Evolutionary conservation across 2,113 vertebrate genomes (phyloP).

Genomic region (Microcebus murinus): DNA sequence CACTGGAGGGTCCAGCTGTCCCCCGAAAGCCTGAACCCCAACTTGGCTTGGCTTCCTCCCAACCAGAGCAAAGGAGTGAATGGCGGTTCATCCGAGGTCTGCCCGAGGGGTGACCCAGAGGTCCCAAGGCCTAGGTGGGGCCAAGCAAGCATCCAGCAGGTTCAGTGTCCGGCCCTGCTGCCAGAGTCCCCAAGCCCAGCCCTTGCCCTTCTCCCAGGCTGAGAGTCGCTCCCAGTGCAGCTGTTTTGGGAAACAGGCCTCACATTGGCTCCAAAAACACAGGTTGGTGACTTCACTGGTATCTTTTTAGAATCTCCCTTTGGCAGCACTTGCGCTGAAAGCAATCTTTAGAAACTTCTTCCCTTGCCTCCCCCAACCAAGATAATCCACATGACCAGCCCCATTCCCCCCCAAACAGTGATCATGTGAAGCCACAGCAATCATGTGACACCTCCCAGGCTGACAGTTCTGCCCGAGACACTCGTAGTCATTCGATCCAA

Average conservation of each 20-base stretch:
- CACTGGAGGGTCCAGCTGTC: not conserved
- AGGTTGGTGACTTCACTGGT: conserved; percentile 52
- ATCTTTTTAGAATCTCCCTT: conserved; percentile 65
- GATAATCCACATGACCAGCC: conserved; percentile 55
- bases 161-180: too few species aligned
- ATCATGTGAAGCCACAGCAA: not conserved
- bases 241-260: not conserved
- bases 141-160: not conserved
- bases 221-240: not conserved
- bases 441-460: not conserved
- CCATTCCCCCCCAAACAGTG: not conserved
- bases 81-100: not conserved
- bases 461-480: conserved; percentile 36
- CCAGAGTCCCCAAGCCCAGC: not conserved
- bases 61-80: not conserved
- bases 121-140: not conserved
- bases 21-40: not conserved
- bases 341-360: conserved; percentile 66
- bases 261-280: conserved; percentile 1
- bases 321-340: conserved; percentile 1
- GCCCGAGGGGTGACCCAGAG: not conserved
- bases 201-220: not conserved
- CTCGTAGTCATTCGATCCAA: not conserved
- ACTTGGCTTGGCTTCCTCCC: not conserved
- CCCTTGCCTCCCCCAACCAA: conserved; percentile 36